Conservation (phyloP, 2,113 vertebrate species). For the Semnornis frantzii region DNA sequence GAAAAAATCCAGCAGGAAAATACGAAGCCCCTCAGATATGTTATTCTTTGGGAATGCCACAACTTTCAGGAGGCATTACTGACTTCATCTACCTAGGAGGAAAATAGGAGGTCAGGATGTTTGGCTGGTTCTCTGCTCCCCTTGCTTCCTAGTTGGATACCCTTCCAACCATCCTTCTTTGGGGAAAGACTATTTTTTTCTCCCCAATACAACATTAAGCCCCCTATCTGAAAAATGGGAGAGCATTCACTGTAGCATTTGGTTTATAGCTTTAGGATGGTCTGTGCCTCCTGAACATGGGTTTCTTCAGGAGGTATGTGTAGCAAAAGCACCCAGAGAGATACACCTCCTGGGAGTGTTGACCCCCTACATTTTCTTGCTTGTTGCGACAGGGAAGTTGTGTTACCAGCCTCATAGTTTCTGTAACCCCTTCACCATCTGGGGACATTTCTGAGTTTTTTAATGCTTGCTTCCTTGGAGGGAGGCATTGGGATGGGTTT, state of each 20-base stretch:
- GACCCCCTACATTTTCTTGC: too few species aligned
- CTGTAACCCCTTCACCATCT: background rate
- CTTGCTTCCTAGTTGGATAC: background rate
- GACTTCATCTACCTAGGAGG: background rate
- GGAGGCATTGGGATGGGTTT: background rate
- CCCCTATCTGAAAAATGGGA: background rate
- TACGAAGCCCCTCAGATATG: accelerated
- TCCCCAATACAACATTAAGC: background rate
- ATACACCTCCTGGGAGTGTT: background rate
- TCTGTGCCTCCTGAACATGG: background rate
- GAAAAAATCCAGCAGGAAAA: background rate
- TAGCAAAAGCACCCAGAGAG: background rate
- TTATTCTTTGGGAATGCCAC: background rate
- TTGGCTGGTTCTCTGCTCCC: background rate
- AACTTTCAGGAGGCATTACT: background rate
- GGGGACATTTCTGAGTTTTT: background rate
- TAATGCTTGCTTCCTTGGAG: background rate
- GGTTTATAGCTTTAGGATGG: background rate
- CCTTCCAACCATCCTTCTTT: background rate
- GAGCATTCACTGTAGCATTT: background rate
- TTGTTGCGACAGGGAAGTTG: too few species aligned
- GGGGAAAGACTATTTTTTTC: background rate
- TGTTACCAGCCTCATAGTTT: background rate
- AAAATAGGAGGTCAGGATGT: background rate
- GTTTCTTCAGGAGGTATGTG: background rate